Evolutionary conservation across 2,888 invertebrate species (phyloP), one percentile per base, ranked within the genome.

Genomic region (Drosophila hawaiiensis): DNA sequence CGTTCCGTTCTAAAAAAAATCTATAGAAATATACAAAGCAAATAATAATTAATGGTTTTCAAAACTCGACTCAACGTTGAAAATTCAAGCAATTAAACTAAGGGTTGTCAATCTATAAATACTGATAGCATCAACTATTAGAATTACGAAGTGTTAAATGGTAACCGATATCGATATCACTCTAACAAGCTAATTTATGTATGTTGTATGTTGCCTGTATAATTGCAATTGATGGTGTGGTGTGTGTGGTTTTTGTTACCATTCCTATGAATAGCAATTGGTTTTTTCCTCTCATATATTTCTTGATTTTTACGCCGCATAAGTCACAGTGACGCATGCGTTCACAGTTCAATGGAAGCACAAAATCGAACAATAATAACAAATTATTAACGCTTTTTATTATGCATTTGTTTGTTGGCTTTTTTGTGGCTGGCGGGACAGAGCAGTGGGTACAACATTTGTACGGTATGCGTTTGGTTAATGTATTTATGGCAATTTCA

Each of bases 401-500:
- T 60, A 49, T 71, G 63, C 82, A 74, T 72, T 54, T 50, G 58
- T 58, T 50, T 54, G 41, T 22, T 37, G 39, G 31, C 31, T 41
- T 49, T 29, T 41, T n/a, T 52, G 60, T 16, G 43, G 43, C 25
- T 29, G 28, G 41, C 14, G 29, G 28, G 59, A 9, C 41, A 25
- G 50, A 63, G 28, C 47, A 55, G 64, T 43, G 39, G 68, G 69
- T 49, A 69, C 50, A 77, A 71, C 52, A 79, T 79, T 74, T 80
- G 67, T 73, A 69, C 71, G 73, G 69, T 72, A 79, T 82, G 78
- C 67, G 84, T 78, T 88, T 77, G 89, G 73, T 90, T 90, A 90
- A 88, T 88, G 80, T 88, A 85, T 87, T 90, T 87, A 87, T 90
- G 90, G 87, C 82, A 80, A 53, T 79, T 88, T 87, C 87, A 87